Base-by-base conservation (phyloP, 1,140 invertebrate species). In the Andrena cerasifolii region DNA sequence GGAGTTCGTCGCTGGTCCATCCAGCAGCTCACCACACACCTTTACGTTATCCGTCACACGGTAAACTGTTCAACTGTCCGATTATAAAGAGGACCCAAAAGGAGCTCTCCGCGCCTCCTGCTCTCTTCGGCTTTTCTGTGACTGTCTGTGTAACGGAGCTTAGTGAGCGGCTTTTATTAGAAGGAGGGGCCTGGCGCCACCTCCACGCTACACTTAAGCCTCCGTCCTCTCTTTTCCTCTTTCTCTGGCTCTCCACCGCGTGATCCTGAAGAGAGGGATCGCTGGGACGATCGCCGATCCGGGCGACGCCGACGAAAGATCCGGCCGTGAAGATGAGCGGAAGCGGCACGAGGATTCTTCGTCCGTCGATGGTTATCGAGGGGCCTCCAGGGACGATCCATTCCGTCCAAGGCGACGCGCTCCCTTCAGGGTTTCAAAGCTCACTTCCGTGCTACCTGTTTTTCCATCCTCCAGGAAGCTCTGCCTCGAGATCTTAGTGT, bases 131-230 rank as follows among this genome's bases (percentile, higher is more conserved):
- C 87, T 89, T 88, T 89, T 90, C 91, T 91, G 90, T 92, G 85
- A 92, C 92, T 93, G 90, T 92, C 90, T 92, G 92, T 92, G 84
- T 90, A 87, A 87, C 87, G 79, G 82, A 88, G 88, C 87, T 91
- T 90, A 91, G 91, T 90, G 90, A 92, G 90, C 91, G 91, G 92
- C 91, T 93, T 93, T 92, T 93, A 92, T 93, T 92, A 91, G 91
- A 92, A 91, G 91, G 90, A 91, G 91, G 91, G 89, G 91, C 88
- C 90, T 90, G 84, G 85, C 90, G 84, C 91, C 90, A 91, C 90
- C 91, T 89, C 91, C 90, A 90, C 84, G 88, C 83, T 90, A 89
- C 88, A 91, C 87, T 90, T 91, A 79, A 79, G 73, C 79, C 86
- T 78, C 78, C 72, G 59, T 58, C 82, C 82, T 88, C 85, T 81